Conservation (phyloP, 2,888 invertebrate species). For the Suillia variegata region DNA sequence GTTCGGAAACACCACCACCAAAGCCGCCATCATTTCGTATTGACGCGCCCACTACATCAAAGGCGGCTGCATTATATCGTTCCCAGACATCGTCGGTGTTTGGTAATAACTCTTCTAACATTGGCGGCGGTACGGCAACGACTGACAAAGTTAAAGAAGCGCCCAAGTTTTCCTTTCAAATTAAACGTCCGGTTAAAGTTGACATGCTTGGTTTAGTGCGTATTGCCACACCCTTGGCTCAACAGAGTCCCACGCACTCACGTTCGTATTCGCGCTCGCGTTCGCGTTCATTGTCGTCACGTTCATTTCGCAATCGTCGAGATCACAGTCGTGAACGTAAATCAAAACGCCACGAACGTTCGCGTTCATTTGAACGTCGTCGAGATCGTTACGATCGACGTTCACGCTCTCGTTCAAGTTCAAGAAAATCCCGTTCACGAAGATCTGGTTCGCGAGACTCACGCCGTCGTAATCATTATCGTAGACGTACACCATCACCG, state of each 20-base stretch:
- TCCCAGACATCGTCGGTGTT: neutral
- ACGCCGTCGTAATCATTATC: no score
- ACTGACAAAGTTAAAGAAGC: constrained; percentile 28
- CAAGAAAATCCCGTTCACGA: constrained; percentile 6
- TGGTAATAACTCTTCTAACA: constrained; percentile 7
- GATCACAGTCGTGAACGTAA: constrained; percentile 16
- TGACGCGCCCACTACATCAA: neutral
- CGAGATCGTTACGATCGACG: constrained; percentile 42
- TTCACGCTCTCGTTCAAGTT: constrained; percentile 50
- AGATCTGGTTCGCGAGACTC: constrained; percentile 28
- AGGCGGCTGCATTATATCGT: neutral
- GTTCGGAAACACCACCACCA: constrained; percentile 41
- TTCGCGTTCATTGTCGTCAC: constrained; percentile 6
- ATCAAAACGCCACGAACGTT: constrained; percentile 34
- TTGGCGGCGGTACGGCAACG: constrained; percentile 11
- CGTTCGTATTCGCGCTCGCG: constrained; percentile 30
- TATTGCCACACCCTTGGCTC: constrained; percentile 65
- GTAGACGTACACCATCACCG: constrained; percentile 42
- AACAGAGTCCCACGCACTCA: constrained; percentile 26
- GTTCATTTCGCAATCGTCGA: constrained; percentile 39
- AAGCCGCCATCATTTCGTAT: constrained; percentile 33
- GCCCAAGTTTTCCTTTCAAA: constrained; percentile 53
- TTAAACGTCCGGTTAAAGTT: constrained; percentile 66
- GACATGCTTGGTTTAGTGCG: constrained; percentile 78
- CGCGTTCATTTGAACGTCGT: constrained; percentile 57